Evolutionary conservation across 2,113 vertebrate genomes (phyloP).

Genomic region (Cisticola juncidis): DNA sequence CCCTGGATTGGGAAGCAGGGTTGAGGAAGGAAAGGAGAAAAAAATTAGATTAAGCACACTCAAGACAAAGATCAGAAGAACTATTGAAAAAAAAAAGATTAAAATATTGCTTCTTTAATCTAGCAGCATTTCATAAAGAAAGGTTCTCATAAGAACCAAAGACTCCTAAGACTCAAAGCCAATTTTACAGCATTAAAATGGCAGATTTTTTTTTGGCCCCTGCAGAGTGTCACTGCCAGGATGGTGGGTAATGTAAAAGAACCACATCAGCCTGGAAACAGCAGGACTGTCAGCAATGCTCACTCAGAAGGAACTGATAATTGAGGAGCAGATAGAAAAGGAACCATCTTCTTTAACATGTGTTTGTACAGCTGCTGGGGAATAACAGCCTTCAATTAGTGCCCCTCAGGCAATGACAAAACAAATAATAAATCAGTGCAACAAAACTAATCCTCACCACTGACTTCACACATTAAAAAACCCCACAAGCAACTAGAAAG

Average conservation of each 20-base stretch:
- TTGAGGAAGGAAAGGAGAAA: background rate
- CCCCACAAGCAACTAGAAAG: background rate
- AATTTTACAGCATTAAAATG: background rate
- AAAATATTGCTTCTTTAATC: background rate
- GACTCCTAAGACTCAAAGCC: background rate
- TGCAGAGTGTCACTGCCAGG: background rate
- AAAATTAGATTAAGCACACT: background rate
- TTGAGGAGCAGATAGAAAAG: conserved; percentile 7
- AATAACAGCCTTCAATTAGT: conserved; percentile 3
- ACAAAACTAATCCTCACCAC: conserved; percentile 9
- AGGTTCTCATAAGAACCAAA: background rate
- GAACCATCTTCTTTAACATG: background rate
- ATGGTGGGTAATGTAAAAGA: background rate
- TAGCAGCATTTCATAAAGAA: background rate
- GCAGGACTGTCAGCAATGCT: conserved; percentile 18
- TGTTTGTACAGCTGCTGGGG: conserved; percentile 36
- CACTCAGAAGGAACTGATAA: conserved; percentile 40
- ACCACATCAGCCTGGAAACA: background rate
- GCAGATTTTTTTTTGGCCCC: background rate
- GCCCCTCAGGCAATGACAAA: conserved; percentile 3
- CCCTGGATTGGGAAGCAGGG: conserved; percentile 74
- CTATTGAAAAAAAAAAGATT: background rate
- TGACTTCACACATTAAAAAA: background rate
- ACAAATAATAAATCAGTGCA: conserved; percentile 27
- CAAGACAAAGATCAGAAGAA: background rate